A percentile compares a stretch with the other conserved stretches of the same genome.
Conservation (phyloP, 35 echinoderm and acorn worm genomes). For the Apostichopus parvimensis region DNA sequence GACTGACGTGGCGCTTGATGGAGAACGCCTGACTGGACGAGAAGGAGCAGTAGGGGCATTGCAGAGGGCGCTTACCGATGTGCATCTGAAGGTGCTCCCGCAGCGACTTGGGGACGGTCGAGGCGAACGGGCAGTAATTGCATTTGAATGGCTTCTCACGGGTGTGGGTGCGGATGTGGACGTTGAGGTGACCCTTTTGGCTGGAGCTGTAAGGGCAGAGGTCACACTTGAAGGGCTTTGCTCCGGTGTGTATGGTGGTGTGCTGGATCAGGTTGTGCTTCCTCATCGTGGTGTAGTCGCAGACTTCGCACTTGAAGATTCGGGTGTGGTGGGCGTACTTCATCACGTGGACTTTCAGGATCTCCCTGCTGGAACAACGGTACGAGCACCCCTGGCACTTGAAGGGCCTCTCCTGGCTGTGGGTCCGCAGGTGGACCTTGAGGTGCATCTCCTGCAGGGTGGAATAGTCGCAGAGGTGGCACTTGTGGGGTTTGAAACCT, state of each 20-base stretch:
- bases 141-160: constrained; percentile 85
- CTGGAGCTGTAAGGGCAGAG: constrained; percentile 84
- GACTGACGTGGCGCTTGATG: constrained; percentile 73
- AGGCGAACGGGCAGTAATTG: constrained; percentile 81
- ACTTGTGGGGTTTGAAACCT: constrained; percentile 83
- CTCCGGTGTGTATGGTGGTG: constrained; percentile 73
- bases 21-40: constrained; percentile 87
- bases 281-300: constrained; percentile 66
- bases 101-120: constrained; percentile 86
- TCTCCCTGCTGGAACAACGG: constrained; percentile 20
- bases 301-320: constrained; percentile 68
- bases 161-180: constrained; percentile 86
- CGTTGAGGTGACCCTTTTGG: constrained; percentile 83
- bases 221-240: constrained; percentile 87
- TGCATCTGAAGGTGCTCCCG: constrained; percentile 89
- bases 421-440: constrained; percentile 68
- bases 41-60: constrained; percentile 88
- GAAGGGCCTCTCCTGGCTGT: constrained; percentile 36
- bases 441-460: constrained; percentile 85
- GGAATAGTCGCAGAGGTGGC: constrained; percentile 78
- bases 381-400: constrained; percentile 49
- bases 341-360: constrained; percentile 68
- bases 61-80: constrained; percentile 75
- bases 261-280: constrained; percentile 91
- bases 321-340: constrained; percentile 68